A percentile compares a stretch with the other conserved stretches of the same genome.
phyloP scores from a whole-genome alignment of 2,113 vertebrate genomes.

The Piprites chloris region DNA sequence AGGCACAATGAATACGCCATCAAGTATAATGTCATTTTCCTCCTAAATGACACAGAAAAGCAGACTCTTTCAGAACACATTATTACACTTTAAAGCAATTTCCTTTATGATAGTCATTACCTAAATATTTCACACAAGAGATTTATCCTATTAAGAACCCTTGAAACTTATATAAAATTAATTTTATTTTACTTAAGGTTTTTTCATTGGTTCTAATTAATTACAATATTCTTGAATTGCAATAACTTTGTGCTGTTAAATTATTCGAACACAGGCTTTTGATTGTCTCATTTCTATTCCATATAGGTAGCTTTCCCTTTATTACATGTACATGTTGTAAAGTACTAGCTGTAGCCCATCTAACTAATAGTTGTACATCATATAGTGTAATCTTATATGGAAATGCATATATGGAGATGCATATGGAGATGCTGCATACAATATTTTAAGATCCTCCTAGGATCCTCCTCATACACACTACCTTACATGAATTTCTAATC shows the following conservation, averaged over 20 bases:
- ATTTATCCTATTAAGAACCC: conserved; percentile 64
- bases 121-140: conserved; percentile 74
- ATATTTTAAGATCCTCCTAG: neutral
- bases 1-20: conserved; percentile 29
- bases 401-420: too few species aligned
- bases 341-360: neutral
- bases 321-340: neutral
- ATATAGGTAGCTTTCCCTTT: neutral
- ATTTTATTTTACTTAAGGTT: conserved; percentile 63
- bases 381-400: neutral
- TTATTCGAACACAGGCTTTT: conserved; percentile 11
- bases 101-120: conserved; percentile 73
- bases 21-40: conserved; percentile 38
- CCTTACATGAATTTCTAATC: neutral
- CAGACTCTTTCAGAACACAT: conserved; percentile 39
- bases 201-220: conserved; percentile 60
- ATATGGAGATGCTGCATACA: neutral
- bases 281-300: neutral
- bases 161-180: conserved; percentile 62
- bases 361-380: neutral
- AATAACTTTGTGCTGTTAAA: conserved; percentile 45
- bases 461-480: neutral
- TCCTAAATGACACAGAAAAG: conserved; percentile 44
- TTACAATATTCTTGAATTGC: conserved; percentile 63
- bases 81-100: conserved; percentile 66